Conservation (phyloP, 2,888 invertebrate genomes). For the Cataglyphis rosenhaueri region DNA sequence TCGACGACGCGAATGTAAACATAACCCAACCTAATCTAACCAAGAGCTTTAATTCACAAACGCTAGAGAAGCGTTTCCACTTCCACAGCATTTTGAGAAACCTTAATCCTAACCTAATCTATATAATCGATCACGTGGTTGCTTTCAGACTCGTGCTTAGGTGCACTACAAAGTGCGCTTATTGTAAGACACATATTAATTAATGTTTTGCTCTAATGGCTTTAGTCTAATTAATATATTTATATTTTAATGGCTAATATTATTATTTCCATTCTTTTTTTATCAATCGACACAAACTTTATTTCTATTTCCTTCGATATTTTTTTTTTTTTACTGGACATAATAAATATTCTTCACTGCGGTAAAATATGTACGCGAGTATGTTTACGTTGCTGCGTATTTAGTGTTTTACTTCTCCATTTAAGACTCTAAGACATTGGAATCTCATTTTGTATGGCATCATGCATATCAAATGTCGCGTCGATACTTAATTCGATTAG, state of each 20-base stretch:
- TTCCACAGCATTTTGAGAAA: neutral
- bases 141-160: neutral
- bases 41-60: neutral
- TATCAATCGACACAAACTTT: neutral
- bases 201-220: neutral
- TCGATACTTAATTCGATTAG: neutral
- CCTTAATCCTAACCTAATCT: neutral
- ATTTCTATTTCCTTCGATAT: neutral
- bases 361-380: neutral
- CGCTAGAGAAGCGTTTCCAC: neutral
- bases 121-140: neutral
- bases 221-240: neutral
- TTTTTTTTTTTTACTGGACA: neutral
- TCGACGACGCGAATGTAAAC: constrained; percentile 42
- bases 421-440: neutral
- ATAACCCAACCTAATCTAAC: constrained; percentile 56
- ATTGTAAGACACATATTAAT: neutral
- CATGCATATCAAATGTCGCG: neutral
- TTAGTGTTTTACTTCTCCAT: neutral
- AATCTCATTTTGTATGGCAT: neutral
- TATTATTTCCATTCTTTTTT: neutral
- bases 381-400: neutral
- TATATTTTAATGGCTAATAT: neutral
- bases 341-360: neutral
- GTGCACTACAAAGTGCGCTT: neutral